phyloP scores from a whole-genome alignment of 2,113 vertebrate genomes.

The Amia ocellicauda region DNA sequence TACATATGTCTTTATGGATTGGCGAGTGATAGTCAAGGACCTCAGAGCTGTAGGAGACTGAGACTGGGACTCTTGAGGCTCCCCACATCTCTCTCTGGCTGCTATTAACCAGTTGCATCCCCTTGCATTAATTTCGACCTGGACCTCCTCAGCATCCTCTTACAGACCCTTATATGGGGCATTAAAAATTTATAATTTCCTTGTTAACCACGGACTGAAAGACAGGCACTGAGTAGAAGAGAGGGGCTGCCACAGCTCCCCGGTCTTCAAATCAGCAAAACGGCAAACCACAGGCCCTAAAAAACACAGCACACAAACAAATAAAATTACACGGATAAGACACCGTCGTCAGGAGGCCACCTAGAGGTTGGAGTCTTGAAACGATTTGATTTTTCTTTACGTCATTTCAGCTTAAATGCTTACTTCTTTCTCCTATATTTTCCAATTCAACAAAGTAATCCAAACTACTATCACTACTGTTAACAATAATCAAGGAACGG shows the following conservation, averaged over 20 bases:
- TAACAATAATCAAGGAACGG: too few species aligned
- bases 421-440: too few species aligned
- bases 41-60: background rate
- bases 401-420: too few species aligned
- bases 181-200: conserved; percentile 17
- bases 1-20: conserved; percentile 30
- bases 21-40: background rate
- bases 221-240: background rate
- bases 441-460: too few species aligned
- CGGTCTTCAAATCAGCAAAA: background rate
- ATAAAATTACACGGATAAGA: too few species aligned
- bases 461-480: too few species aligned
- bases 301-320: too few species aligned
- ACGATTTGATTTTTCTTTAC: too few species aligned
- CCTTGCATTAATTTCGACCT: conserved; percentile 37
- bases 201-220: conserved; percentile 19
- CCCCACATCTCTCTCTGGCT: conserved; percentile 8
- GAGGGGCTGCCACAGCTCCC: background rate
- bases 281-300: too few species aligned
- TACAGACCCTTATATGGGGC: background rate
- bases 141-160: background rate
- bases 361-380: too few species aligned
- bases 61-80: background rate
- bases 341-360: too few species aligned
- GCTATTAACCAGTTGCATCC: conserved; percentile 17